These are phyloP conservation scores for Rhyacophila evoluta DNA, from an alignment of 2,888 invertebrate species.

Conservation along the genomic window DNA sequence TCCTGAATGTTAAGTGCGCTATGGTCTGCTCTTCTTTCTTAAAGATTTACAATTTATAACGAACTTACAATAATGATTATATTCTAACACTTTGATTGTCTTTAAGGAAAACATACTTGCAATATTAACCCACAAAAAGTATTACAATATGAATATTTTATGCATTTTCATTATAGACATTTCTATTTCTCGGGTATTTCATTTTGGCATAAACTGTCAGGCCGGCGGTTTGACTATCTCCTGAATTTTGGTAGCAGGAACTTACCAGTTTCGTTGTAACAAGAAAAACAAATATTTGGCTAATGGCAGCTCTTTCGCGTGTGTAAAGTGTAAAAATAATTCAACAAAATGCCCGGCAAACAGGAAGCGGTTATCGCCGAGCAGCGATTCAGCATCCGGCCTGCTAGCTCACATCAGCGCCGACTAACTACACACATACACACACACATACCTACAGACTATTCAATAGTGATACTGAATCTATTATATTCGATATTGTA, in stretches of 20 bases:
- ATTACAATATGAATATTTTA: no score
- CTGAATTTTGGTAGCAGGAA: not conserved
- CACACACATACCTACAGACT: not conserved
- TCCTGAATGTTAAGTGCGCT: no score
- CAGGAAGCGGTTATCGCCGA: constrained; percentile 22
- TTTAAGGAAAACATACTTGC: no score
- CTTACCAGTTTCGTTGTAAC: not conserved
- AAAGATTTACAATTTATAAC: no score
- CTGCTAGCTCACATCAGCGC: not conserved
- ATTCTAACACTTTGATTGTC: no score
- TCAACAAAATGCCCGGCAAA: constrained; percentile 18
- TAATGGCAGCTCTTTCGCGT: constrained; percentile 12
- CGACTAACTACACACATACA: not conserved
- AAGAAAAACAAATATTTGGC: constrained; percentile 19
- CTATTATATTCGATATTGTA: no score
- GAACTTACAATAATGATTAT: no score
- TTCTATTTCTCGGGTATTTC: no score
- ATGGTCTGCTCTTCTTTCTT: no score
- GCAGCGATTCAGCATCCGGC: constrained; percentile 24
- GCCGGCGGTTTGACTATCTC: not conserved
- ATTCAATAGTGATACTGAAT: not conserved
- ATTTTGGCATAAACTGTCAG: no score
- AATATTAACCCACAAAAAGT: no score
- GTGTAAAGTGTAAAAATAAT: constrained; percentile 19
- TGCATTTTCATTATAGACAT: no score